Evolutionary conservation across 2,113 vertebrate species (phyloP).

Genomic region (Nerophis lumbriciformis): DNA sequence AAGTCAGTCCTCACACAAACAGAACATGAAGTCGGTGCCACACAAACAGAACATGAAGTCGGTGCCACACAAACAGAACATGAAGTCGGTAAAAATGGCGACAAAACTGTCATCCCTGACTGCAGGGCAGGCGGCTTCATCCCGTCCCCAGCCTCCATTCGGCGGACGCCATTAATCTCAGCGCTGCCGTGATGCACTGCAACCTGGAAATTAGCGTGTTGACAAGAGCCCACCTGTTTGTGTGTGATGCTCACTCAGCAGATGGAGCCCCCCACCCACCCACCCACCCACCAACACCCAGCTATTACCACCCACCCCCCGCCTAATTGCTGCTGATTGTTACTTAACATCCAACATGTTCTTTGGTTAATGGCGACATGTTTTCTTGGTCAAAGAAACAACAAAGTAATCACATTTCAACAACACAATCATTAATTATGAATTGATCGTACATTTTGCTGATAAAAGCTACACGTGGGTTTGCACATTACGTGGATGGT

Average conservation of each 20-base stretch:
- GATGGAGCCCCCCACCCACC: constrained; percentile 30
- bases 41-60: too few relatives aligned
- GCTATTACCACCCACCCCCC: constrained; percentile 19
- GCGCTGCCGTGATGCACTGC: neutral
- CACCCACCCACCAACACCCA: neutral
- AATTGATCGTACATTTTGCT: too few relatives aligned
- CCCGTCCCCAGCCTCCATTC: neutral
- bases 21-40: too few relatives aligned
- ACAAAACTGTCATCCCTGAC: too few relatives aligned
- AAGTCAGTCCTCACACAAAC: too few relatives aligned
- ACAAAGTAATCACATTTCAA: too few relatives aligned
- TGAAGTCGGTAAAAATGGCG: too few relatives aligned
- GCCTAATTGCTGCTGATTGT: constrained; percentile 59
- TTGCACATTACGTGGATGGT: too few relatives aligned
- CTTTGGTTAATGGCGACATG: constrained; percentile 34
- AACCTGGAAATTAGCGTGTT: constrained; percentile 25
- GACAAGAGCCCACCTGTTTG: constrained; percentile 55
- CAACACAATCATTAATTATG: too few relatives aligned
- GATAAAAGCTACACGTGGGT: too few relatives aligned
- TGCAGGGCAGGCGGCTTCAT: too few relatives aligned
- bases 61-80: too few relatives aligned
- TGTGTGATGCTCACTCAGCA: constrained; percentile 43
- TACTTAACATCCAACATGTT: constrained; percentile 41
- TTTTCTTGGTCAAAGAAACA: neutral
- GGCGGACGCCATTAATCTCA: constrained; percentile 46